Base-by-base conservation (phyloP, 2,888 invertebrate species). In the Meteorus cinctellus region DNA sequence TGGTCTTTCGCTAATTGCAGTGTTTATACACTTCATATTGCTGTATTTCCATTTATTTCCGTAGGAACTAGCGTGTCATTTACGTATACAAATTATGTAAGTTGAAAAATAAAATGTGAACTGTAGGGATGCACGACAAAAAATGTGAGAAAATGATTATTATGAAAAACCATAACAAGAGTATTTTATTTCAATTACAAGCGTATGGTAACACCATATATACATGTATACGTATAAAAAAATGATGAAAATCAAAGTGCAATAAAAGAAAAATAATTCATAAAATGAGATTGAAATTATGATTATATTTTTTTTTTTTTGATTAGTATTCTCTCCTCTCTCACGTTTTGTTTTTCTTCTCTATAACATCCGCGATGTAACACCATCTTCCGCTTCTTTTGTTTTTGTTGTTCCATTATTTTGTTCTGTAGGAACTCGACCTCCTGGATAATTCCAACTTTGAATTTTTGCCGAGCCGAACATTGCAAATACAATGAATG, bases 401-500 rank as follows among this genome's bases (percentile, higher is more conserved):
- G 31, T 34, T 16, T 51, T 72, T 55, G 72, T n/a, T 59, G 6
- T 29, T 19, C 27, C 74, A 19, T 67, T 12, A n/a, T 31, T 59
- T 41, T 77, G 55, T 8, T 55, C 55, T 19, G 24, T 79, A 0
- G 79, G 77, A 2, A 60, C 29, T 6, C 29, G 34, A n/a, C 79
- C 74, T 16, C 78, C 73, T 4, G 84, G 82, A 69, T 86, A 82
- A 79, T 89, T 89, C 89, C 89, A 89, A 4, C 81, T 70, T 77
- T 89, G 89, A 62, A 89, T 89, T 74, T 88, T 81, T 1, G 82
- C 89, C 4, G 89, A 85, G 14, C 89, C 89, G 48, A 87, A 87
- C 8, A 82, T 34, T 2, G 41, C 41, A 77, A 85, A 89, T 27
- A 86, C 77, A 0, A 82, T 1, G 70, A 86, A 89, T 4, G 85